Evolutionary conservation across 2,113 vertebrate species (phyloP), one percentile per base, ranked within the genome.

Genomic region (Platichthys stellatus): DNA sequence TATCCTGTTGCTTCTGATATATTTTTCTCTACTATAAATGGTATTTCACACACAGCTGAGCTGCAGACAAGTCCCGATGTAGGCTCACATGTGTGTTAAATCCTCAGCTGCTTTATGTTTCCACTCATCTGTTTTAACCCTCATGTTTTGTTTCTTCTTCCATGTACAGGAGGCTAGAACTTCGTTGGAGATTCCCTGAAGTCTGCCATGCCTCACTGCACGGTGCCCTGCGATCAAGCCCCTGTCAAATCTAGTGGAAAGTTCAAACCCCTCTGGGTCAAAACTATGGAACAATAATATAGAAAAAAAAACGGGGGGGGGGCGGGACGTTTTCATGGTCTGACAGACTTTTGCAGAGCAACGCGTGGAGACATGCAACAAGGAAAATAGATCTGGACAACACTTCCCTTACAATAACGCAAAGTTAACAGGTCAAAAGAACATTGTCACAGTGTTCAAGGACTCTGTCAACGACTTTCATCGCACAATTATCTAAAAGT

Each of bases 131-230:
- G 63, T 69, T 82, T 67, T 73, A 81, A 84, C 67, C 69, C 74
- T 69, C 65, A 38, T 69, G 73, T 76, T 85, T 88, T 59, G 63
- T 79, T 79, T 88, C 74, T 78, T 80, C 77, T 76, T 61, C 72
- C 74, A 83, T 78, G 79, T 83, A 81, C 68, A 86, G 74, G 14
- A 20, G 51, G 60, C 74, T 90, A 86, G 83, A 87, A 91, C 84
- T 89, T 88, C 84, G 63, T 74, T 3, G 23, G 85, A 83, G 85
- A 85, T 82, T 89, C 84, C 88, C 80, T 76, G 20, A 77, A 79
- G 77, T 81, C 75, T 57, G 47, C 69, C 62, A 74, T 21, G 79
- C 78, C 75, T 87, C 69, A 65, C 61, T 81, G 70, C 74, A 69
- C 24, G 38, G 57, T 71, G 82, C 49, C 72, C 64, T 43, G 21